Base-by-base conservation (phyloP, 1,140 invertebrate genomes). In the Anoplolepis gracilipes region DNA sequence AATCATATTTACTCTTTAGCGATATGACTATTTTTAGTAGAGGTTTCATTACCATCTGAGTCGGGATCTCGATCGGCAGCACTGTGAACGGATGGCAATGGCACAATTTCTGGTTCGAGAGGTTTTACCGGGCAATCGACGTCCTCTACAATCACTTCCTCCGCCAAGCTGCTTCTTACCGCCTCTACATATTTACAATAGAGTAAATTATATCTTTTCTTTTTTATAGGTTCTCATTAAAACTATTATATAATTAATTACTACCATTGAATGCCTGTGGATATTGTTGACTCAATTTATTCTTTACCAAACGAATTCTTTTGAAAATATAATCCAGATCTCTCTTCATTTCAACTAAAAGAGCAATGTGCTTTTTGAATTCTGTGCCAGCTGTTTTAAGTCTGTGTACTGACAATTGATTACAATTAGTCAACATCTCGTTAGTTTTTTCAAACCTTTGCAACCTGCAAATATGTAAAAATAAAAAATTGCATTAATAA, bases 381-480 rank as follows among this genome's bases (percentile, higher is more conserved):
- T 99, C 98, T 30, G 96, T 96, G 10, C 96, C 96, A 30, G 98
- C 97, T 70, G 96, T 96, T 92, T 98, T 97, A 69, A 98, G 96
- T 42, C 98, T 96, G 84, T 96, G 96, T 10, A 97, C 96, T 5
- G 98, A 98, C 5, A 99, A 93, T 5, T 97, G 97, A 94, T 99
- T 99, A 91, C 98, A 99, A 91, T 99, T 99, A 30, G 98, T 97
- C 30, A 99, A 94, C 98, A 99, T 99, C 96, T 99, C 98, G 93
- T 99, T 99, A 2, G 98, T 99, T 92, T 99, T 99, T 92, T 99
- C 99, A 95, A 99, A 99, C 84, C 98, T 96, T 90, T 98, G 98
- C 30, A 99, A 94, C 98, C 98, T 99, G 93, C 57, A 96, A 75
- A 16, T 8, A 25, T 13, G 16, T 7, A 6, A 76, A 2, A 22